Conservation (phyloP, 37 sponge, comb jelly and placozoan species). For the Bolinopsis microptera region DNA sequence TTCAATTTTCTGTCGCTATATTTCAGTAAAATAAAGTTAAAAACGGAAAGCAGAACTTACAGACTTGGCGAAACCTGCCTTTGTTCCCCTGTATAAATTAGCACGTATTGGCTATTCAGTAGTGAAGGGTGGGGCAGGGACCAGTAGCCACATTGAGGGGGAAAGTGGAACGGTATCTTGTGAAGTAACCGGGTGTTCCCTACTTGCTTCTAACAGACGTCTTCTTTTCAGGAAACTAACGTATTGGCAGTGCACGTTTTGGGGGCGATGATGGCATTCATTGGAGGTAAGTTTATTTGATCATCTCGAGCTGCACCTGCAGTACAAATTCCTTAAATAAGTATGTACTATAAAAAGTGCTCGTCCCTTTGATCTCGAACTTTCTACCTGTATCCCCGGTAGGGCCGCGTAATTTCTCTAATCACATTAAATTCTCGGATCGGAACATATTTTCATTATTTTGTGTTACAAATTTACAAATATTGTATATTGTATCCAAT, state of each 20-base stretch:
- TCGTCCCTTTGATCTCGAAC: background rate
- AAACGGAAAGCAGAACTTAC: no score
- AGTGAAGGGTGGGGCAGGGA: no score
- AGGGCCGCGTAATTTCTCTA: background rate
- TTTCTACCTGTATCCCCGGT: background rate
- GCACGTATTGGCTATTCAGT: no score
- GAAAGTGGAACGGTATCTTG: no score
- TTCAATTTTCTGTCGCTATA: no score
- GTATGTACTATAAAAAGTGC: background rate
- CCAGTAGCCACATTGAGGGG: no score
- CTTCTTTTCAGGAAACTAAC: conserved; percentile 38
- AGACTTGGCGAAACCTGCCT: no score
- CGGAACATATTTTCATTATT: background rate
- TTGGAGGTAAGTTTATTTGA: conserved; percentile 22
- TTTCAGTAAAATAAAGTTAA: no score
- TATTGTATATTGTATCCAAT: background rate
- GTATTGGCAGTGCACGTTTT: conserved; percentile 29
- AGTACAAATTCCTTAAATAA: background rate
- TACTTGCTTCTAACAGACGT: background rate
- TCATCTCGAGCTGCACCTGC: background rate
- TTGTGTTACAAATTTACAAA: background rate
- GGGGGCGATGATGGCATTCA: conserved; percentile 60
- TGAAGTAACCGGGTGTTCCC: no score
- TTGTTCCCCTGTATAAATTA: no score
- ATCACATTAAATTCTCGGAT: background rate